These are phyloP conservation scores for Erythrocebus patas DNA, from an alignment of 2,113 vertebrate species.

Conservation along the genomic window DNA sequence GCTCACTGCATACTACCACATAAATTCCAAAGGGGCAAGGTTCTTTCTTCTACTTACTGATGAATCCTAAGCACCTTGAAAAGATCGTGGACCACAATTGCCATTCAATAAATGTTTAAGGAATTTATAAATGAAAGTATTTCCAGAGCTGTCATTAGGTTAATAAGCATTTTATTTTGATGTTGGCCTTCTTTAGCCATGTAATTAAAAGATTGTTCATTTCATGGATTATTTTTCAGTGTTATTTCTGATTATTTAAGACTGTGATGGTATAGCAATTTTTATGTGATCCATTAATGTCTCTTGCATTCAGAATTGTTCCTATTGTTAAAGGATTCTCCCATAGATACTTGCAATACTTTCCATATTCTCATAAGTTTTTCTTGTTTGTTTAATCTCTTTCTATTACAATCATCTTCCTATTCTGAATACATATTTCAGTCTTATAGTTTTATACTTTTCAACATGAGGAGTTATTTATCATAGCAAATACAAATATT, in stretches of 20 bases:
- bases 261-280: background rate
- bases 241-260: conserved; percentile 20
- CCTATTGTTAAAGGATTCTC: background rate
- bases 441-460: background rate
- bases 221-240: background rate
- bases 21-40: background rate
- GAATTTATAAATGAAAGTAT: background rate
- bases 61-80: background rate
- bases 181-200: background rate
- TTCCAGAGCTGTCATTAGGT: background rate
- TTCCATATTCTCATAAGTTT: background rate
- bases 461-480: background rate
- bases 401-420: conserved; percentile 39
- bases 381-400: conserved; percentile 55
- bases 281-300: background rate
- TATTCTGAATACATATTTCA: background rate
- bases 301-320: background rate
- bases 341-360: background rate
- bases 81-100: background rate
- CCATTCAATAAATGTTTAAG: background rate
- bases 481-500: background rate
- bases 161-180: background rate
- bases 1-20: background rate
- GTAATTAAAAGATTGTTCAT: background rate
- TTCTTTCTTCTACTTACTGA: background rate